Evolutionary conservation across 53 echinoderm and acorn worm genomes (phyloP).

Genomic region (Temnopleurus reevesii): DNA sequence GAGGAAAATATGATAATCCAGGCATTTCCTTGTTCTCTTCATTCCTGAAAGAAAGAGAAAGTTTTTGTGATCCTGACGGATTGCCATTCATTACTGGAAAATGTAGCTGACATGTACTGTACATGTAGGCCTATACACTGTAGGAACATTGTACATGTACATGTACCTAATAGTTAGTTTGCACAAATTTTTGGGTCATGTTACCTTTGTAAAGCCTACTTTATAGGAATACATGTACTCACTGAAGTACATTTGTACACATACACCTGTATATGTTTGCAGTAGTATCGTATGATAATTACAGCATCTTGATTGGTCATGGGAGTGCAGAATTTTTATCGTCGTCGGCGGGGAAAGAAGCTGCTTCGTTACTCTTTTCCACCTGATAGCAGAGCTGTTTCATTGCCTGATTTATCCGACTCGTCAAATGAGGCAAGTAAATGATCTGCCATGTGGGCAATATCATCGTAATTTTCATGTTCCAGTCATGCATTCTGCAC

Average conservation of each 20-base stretch:
- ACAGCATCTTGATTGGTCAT: neutral
- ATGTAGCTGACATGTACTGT: neutral
- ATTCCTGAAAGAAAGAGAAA: neutral
- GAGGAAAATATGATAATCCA: too few species aligned
- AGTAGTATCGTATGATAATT: too few species aligned
- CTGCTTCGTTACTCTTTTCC: conserved; percentile 15
- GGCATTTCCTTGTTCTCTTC: neutral
- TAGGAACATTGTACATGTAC: too few species aligned
- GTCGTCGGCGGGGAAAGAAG: neutral
- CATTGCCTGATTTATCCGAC: conserved; percentile 25
- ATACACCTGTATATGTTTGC: neutral
- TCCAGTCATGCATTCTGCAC: neutral
- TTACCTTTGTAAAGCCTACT: too few species aligned
- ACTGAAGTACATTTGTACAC: too few species aligned
- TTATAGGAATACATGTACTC: too few species aligned
- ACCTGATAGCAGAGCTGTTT: neutral
- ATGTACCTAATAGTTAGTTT: too few species aligned
- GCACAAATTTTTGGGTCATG: too few species aligned
- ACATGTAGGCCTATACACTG: too few species aligned
- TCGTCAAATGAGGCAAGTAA: conserved; percentile 45
- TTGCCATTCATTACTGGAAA: neutral
- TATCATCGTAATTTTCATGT: neutral
- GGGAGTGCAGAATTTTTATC: conserved; percentile 15
- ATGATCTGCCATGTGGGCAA: conserved; percentile 3
- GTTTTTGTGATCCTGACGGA: neutral